Percentiles rank a stretch among this genome's conserved stretches.
phyloP scores from a whole-genome alignment of 2,888 invertebrate species.

The Xestia ashworthii region DNA sequence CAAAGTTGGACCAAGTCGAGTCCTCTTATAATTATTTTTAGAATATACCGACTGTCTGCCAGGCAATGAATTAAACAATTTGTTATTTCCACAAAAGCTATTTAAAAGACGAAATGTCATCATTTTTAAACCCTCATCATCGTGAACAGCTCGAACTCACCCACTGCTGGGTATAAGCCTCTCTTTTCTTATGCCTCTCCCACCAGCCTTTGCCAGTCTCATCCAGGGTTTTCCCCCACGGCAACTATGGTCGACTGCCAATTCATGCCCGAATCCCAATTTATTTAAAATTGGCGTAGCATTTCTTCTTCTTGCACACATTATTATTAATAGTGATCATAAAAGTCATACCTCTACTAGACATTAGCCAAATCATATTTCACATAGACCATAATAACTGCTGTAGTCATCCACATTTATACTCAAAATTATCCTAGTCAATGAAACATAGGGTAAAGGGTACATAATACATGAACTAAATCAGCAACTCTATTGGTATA shows the following conservation, averaged over 20 bases:
- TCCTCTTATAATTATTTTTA: neutral
- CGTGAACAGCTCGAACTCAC: too few relatives aligned
- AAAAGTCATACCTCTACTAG: neutral
- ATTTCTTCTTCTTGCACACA: neutral
- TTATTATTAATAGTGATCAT: neutral
- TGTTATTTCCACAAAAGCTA: neutral
- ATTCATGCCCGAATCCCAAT: neutral
- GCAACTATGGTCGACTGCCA: too few relatives aligned
- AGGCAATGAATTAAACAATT: neutral
- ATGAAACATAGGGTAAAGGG: neutral
- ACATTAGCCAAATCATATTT: too few relatives aligned
- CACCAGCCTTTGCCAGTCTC: too few relatives aligned
- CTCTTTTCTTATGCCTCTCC: too few relatives aligned
- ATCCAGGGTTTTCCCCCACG: too few relatives aligned
- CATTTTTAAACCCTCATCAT: neutral
- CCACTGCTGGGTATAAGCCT: too few relatives aligned
- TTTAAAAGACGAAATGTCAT: neutral
- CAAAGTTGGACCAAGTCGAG: neutral
- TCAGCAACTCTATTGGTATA: too few relatives aligned
- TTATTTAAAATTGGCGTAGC: neutral
- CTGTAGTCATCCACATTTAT: neutral
- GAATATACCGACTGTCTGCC: neutral
- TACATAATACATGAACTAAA: too few relatives aligned
- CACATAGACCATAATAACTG: too few relatives aligned
- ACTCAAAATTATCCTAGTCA: neutral